Conservation (phyloP, 2,888 invertebrate genomes). For the Hydraecia micacea region DNA sequence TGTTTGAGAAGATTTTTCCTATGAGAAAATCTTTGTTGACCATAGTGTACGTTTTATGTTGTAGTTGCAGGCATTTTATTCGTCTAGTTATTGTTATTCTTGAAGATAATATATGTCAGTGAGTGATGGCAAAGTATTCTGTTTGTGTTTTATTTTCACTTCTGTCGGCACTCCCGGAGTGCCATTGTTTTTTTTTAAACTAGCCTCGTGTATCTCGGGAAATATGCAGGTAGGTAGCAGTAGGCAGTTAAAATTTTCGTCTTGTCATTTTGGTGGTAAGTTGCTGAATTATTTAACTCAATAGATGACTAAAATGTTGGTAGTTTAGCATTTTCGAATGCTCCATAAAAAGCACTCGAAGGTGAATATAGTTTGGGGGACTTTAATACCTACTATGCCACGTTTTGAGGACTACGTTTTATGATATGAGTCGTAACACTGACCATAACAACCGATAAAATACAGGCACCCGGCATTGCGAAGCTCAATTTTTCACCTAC, state of each 20-base stretch:
- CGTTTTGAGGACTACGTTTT: slow-evolving; percentile 15
- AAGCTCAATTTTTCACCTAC: neutral
- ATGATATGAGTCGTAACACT: slow-evolving; percentile 17
- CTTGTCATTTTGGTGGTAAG: no score
- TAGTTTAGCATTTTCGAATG: neutral
- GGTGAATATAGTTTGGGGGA: neutral
- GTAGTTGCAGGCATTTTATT: neutral
- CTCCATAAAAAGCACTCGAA: neutral
- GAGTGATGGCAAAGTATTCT: no score
- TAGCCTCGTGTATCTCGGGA: no score
- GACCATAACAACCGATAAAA: slow-evolving; percentile 31
- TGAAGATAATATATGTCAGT: no score
- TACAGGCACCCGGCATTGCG: neutral
- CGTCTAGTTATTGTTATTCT: neutral
- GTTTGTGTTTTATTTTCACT: no score
- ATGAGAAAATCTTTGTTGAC: neutral
- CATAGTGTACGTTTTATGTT: neutral
- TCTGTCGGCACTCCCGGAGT: no score
- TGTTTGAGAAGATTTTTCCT: neutral
- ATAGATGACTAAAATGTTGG: no score
- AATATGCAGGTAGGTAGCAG: no score
- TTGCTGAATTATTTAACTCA: no score
- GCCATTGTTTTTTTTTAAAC: no score
- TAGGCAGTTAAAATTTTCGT: no score
- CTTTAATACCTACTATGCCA: slow-evolving; percentile 11